phyloP scores from a whole-genome alignment of 2,797 vertebrate genomes.

The Siniperca scherzeri region DNA sequence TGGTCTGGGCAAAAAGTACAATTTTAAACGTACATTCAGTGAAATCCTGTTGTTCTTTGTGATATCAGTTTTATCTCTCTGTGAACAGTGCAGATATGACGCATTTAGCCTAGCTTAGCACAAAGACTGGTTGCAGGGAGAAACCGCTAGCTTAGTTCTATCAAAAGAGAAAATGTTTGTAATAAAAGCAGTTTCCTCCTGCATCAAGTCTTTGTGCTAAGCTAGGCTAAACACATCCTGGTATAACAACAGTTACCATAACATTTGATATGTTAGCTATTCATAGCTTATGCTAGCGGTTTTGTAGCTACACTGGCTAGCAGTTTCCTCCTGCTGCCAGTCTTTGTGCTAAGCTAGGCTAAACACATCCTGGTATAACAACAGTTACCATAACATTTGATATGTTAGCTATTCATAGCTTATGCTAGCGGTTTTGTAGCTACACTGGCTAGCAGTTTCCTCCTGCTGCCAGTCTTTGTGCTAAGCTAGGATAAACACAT shows the following conservation, averaged over 20 bases:
- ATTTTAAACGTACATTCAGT: not conserved
- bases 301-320: not conserved
- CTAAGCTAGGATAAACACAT: not conserved
- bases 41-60: too few relatives aligned
- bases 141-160: not conserved
- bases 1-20: not conserved
- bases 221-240: not conserved
- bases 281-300: not conserved
- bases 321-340: not conserved
- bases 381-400: not conserved
- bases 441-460: not conserved
- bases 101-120: slow-evolving; percentile 4
- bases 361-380: not conserved
- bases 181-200: not conserved
- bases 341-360: not conserved
- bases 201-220: not conserved
- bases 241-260: not conserved
- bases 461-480: not conserved
- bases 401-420: not conserved
- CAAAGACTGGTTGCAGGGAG: not conserved
- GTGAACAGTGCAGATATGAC: not conserved
- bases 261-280: not conserved
- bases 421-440: not conserved
- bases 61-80: not conserved
- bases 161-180: too few relatives aligned